phyloP scores from a whole-genome alignment of 2,113 vertebrate species.

The Leptosomus discolor region DNA sequence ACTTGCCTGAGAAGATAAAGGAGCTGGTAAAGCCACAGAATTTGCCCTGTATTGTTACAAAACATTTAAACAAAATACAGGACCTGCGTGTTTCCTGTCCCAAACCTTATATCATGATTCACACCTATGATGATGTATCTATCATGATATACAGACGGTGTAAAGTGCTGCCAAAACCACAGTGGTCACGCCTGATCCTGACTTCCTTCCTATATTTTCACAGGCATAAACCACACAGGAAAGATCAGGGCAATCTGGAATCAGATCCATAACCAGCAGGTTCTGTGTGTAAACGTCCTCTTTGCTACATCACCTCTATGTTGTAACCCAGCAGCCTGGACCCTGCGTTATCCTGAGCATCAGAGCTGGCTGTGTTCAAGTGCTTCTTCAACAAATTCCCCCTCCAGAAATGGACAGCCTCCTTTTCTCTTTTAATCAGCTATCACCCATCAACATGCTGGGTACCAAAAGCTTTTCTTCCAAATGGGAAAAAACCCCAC shows the following conservation, averaged over 20 bases:
- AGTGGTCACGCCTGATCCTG: neutral
- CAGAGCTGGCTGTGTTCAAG: neutral
- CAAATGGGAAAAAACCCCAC: neutral
- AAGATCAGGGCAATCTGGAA: neutral
- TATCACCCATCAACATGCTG: neutral
- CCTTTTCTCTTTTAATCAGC: neutral
- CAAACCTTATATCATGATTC: neutral
- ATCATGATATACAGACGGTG: neutral
- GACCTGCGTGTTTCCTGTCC: neutral
- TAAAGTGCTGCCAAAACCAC: neutral
- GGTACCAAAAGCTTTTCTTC: neutral
- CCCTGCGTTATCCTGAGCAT: accelerated
- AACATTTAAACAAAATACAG: neutral
- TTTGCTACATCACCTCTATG: neutral
- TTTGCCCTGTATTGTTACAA: neutral
- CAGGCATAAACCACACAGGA: neutral
- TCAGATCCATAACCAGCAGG: neutral
- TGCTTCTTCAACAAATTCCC: neutral
- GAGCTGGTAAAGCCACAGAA: neutral
- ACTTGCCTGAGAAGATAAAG: neutral
- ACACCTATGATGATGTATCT: neutral
- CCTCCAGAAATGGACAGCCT: neutral
- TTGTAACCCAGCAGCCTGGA: neutral
- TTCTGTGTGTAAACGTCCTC: neutral
- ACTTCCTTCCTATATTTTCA: neutral